These are phyloP conservation scores for Drosophila rubida DNA, from an alignment of 2,888 invertebrate species.

Conservation along the genomic window DNA sequence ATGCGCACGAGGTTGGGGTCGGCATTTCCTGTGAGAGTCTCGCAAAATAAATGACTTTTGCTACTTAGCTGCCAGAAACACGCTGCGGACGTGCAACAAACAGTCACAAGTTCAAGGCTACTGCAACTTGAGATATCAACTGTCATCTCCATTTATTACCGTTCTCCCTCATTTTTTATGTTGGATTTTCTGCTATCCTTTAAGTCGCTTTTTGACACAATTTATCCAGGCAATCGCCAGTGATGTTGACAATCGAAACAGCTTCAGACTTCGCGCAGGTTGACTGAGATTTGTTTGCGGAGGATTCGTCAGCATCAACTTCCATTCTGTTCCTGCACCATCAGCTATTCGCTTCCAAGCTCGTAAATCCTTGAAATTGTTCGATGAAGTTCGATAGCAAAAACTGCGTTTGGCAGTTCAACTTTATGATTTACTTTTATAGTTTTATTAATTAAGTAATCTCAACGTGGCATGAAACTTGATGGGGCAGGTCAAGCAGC, in stretches of 20 bases:
- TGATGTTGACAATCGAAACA: constrained; percentile 31
- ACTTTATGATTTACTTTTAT: background rate
- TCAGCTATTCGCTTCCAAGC: constrained; percentile 35
- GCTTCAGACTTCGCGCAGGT: background rate
- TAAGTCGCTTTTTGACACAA: constrained; percentile 47
- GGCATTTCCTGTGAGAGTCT: constrained; percentile 55
- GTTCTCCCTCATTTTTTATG: constrained; percentile 16
- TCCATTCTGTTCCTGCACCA: background rate
- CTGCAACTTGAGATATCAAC: constrained; percentile 31
- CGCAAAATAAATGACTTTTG: constrained; percentile 56
- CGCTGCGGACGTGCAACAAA: constrained; percentile 1
- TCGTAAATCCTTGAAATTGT: constrained; percentile 40
- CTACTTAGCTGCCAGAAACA: constrained; percentile 29
- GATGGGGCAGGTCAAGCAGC: background rate
- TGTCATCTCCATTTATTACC: constrained; percentile 36
- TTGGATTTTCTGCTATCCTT: constrained; percentile 9
- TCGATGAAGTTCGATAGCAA: constrained; percentile 21
- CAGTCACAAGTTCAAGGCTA: constrained; percentile 64
- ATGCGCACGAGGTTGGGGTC: constrained; percentile 50
- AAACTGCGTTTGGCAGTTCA: background rate
- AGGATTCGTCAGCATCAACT: constrained; percentile 47
- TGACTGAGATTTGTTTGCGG: constrained; percentile 8
- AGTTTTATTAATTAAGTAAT: background rate
- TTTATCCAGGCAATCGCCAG: constrained; percentile 46
- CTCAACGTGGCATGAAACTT: background rate